Percentiles rank a stretch among this genome's conserved stretches.
Evolutionary conservation across 1,140 invertebrate genomes (phyloP).

Genomic region (Macrobrachium rosenbergii): DNA sequence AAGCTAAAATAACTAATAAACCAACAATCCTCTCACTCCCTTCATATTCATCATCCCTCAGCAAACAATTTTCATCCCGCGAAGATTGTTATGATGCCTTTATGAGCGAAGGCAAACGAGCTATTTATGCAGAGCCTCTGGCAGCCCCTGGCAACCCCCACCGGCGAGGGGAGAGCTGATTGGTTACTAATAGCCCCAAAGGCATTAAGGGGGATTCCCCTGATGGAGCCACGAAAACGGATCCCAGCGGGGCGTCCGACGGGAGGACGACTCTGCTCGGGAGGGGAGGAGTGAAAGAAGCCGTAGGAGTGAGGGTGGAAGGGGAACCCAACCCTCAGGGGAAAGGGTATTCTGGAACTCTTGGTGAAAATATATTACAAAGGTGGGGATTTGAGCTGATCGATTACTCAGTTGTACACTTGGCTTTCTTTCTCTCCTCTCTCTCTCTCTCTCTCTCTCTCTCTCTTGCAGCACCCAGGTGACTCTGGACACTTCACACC

Average conservation of each 20-base stretch:
- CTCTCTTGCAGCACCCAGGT: neutral
- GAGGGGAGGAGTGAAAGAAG: constrained; percentile 10
- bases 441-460: neutral
- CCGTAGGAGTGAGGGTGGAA: neutral
- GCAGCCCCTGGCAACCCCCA: constrained; percentile 38
- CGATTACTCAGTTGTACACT: neutral
- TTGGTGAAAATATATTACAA: neutral
- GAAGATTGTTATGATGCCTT: constrained; percentile 43
- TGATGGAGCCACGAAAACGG: neutral
- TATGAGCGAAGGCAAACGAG: constrained; percentile 39
- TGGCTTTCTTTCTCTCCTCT: neutral
- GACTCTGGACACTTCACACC: too few relatives aligned
- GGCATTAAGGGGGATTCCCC: neutral
- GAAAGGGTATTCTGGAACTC: neutral
- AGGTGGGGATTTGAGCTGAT: neutral
- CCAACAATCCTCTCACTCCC: constrained; percentile 18
- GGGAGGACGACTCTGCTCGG: too few relatives aligned
- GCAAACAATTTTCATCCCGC: constrained; percentile 42
- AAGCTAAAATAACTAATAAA: constrained; percentile 23
- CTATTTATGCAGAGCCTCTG: constrained; percentile 38
- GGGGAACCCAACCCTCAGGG: neutral
- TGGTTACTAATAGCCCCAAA: neutral
- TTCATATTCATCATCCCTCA: constrained; percentile 37
- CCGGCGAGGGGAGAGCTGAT: neutral
- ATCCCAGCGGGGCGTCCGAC: neutral